Evolutionary conservation across 2,113 vertebrate genomes (phyloP), one percentile per base, ranked within the genome.

Genomic region (Poeciliopsis prolifica): DNA sequence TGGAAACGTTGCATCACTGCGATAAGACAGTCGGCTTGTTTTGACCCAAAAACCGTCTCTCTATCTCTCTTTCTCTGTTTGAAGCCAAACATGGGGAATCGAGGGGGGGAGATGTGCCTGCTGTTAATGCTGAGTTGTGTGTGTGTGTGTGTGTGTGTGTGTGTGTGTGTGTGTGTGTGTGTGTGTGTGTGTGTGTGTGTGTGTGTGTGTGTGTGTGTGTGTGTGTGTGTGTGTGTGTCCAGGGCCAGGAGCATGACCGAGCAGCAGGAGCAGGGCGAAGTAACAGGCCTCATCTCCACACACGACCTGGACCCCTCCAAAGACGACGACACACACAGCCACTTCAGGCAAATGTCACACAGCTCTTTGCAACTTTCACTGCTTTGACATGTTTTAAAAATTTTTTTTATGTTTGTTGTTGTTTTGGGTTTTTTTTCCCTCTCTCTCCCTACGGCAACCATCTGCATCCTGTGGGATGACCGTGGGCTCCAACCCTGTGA

Each of bases 201-300:
- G 90, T 90, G 85, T 29, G 29, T 72, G 63, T 86, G 82, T 89
- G 33, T 1, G 8, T 35, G 90, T 90, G 85, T 30, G 30, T 30
- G 30, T 30, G 30, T 30, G 30, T 4, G 30, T 31, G 90, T 90
- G 84, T 93, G 87, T 92, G 81, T 91, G 17, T 84, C 68, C 68
- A 94, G 94, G 89, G 89, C 80, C 79, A 93, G 88, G 90, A 94
- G 84, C 90, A 95, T 94, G 95, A 93, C 83, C 44, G 94, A 95
- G 86, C 91, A 92, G 85, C 94, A 90, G 90, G 93, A 94, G 76
- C 92, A 84, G 72, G 77, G 79, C 40, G 92, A 94, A 80, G 92
- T 94, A 68, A 85, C 91, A 30, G 87, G 90, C 87, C 87, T 92
- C 77, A 67, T 93, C 78, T 69, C 92, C 5, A 78, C 89, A 65